Conservation (phyloP, 2,113 vertebrate species). For the Pteropus alecto region DNA sequence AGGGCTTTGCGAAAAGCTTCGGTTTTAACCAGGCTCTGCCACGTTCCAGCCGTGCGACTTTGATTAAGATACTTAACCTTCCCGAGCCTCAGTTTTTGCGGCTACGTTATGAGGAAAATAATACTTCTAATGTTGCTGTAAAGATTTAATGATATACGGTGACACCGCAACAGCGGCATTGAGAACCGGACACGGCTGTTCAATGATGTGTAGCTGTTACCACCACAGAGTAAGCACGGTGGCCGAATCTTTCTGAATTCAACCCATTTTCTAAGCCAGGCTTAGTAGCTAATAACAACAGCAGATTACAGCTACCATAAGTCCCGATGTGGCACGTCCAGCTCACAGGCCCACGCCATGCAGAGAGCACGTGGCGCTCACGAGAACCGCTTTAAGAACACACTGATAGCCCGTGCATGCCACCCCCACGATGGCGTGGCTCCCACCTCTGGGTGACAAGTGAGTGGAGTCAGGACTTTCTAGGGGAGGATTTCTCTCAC, state of each 20-base stretch:
- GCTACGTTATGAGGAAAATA: background rate
- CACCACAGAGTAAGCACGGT: rapidly evolving
- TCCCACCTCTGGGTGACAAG: background rate
- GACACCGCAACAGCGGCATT: too few relatives aligned
- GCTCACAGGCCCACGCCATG: background rate
- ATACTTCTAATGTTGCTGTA: background rate
- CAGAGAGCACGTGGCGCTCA: rapidly evolving
- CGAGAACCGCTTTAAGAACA: background rate
- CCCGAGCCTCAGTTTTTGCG: background rate
- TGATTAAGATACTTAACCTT: background rate
- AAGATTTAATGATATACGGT: background rate
- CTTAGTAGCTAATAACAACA: too few relatives aligned
- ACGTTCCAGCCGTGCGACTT: background rate
- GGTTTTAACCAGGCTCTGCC: too few relatives aligned
- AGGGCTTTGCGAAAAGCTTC: background rate
- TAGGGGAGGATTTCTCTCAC: background rate
- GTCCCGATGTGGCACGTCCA: too few relatives aligned
- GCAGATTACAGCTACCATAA: rapidly evolving
- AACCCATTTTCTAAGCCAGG: background rate
- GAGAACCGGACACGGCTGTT: background rate
- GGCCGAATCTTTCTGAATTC: background rate
- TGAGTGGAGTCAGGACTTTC: background rate
- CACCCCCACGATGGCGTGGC: background rate
- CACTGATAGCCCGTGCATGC: rapidly evolving
- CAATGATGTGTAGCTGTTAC: rapidly evolving